phyloP scores from a whole-genome alignment of 2,888 invertebrate genomes.

The Scaptomyza reducta region DNA sequence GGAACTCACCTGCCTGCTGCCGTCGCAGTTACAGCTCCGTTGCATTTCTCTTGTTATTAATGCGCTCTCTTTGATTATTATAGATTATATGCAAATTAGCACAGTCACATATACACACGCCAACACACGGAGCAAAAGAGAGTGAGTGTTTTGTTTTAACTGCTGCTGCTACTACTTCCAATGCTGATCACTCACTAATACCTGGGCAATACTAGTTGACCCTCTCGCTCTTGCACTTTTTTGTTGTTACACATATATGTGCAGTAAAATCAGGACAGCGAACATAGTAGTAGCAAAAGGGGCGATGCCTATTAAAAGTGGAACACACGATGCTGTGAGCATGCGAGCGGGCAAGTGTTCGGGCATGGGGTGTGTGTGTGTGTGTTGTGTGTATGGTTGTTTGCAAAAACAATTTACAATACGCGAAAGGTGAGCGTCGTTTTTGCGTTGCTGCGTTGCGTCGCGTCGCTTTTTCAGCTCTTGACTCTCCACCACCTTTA shows the following conservation, averaged over 20 bases:
- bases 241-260: constrained; percentile 11
- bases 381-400: constrained; percentile 44
- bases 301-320: constrained; percentile 66
- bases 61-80: constrained; percentile 28
- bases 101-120: constrained; percentile 23
- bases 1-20: constrained; percentile 61
- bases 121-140: constrained; percentile 1
- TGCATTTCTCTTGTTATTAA: constrained; percentile 40
- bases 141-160: constrained; percentile 12
- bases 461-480: constrained; percentile 41
- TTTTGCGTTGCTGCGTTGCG: constrained; percentile 10
- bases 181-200: constrained; percentile 46
- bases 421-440: constrained; percentile 61
- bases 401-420: constrained; percentile 75
- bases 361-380: constrained; percentile 28
- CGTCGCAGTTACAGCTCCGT: constrained; percentile 45
- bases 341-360: constrained; percentile 9
- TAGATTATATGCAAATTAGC: constrained; percentile 28
- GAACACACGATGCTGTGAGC: constrained; percentile 60
- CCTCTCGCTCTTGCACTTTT: constrained; percentile 14
- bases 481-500: constrained; percentile 59
- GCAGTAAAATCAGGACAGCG: constrained; percentile 69
- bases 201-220: constrained; percentile 28
- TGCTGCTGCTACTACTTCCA: constrained; percentile 3
- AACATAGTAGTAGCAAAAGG: constrained; percentile 39